phyloP scores from a whole-genome alignment of 37 sponge, comb jelly and placozoan species.

The Axinella damicornis region DNA sequence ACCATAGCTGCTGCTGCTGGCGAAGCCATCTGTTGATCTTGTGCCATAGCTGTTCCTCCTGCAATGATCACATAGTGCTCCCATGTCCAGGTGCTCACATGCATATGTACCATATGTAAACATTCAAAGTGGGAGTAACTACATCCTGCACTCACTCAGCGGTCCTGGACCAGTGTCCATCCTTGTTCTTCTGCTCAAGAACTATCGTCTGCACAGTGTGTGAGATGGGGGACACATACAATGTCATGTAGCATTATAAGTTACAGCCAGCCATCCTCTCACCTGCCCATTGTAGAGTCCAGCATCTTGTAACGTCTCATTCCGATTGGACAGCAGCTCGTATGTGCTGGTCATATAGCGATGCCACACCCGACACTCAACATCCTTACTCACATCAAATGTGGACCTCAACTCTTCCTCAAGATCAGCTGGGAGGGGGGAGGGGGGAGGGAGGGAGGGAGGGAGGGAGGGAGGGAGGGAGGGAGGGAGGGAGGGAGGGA shows the following conservation, averaged over 20 bases:
- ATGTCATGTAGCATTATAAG: too few relatives aligned
- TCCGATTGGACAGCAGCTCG: constrained; percentile 64
- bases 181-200: constrained; percentile 75
- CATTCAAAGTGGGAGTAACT: too few relatives aligned
- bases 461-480: neutral
- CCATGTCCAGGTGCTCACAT: too few relatives aligned
- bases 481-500: too few relatives aligned
- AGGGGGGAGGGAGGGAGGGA: too few relatives aligned
- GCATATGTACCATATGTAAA: too few relatives aligned
- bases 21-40: neutral
- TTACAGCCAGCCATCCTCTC: neutral
- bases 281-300: constrained; percentile 85
- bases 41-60: neutral
- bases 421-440: constrained; percentile 42
- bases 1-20: neutral
- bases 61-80: too few relatives aligned
- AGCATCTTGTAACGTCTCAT: constrained; percentile 72
- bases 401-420: constrained; percentile 39
- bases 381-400: constrained; percentile 55
- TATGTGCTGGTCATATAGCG: constrained; percentile 85
- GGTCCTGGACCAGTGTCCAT: constrained; percentile 76
- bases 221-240: neutral
- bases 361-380: constrained; percentile 84
- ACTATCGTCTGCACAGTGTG: constrained; percentile 61
- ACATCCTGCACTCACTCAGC: constrained; percentile 16